A percentile compares a stretch with the other conserved stretches of the same genome.
These are phyloP conservation scores for Siderastrea radians DNA, from an alignment of 92 coral and sea anemone genomes.

Conservation along the genomic window DNA sequence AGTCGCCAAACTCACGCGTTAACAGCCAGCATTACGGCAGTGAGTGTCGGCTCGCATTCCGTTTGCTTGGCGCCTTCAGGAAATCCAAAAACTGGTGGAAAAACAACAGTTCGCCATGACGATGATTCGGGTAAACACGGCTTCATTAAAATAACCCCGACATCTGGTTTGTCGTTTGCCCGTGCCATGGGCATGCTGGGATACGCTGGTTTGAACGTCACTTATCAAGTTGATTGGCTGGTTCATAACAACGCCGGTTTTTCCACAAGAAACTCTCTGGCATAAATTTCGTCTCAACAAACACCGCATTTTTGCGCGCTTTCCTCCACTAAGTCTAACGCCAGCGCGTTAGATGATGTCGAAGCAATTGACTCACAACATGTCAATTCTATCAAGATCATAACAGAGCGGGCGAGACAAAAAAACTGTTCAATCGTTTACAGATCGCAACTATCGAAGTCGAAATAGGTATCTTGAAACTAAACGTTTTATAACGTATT, in stretches of 20 bases:
- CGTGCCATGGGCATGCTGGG: constrained; percentile 88
- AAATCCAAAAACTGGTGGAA: constrained; percentile 92
- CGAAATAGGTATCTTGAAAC: background rate
- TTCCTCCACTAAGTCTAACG: constrained; percentile 62
- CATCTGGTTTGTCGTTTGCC: constrained; percentile 96
- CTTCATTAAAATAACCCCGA: constrained; percentile 93
- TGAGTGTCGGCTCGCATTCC: constrained; percentile 43
- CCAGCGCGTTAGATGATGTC: constrained; percentile 47
- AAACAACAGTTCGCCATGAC: constrained; percentile 99
- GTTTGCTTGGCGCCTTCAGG: constrained; percentile 61
- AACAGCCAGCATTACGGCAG: constrained; percentile 31
- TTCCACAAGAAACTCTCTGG: constrained; percentile 74
- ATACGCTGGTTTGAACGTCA: constrained; percentile 85
- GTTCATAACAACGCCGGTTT: constrained; percentile 65
- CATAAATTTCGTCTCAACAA: constrained; percentile 73
- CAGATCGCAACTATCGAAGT: background rate
- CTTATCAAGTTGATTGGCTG: constrained; percentile 82
- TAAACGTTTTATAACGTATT: background rate
- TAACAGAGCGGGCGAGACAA: background rate
- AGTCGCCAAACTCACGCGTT: constrained; percentile 55
- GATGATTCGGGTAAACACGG: constrained; percentile 99
- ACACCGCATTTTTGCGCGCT: constrained; percentile 84
- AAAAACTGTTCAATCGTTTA: background rate
- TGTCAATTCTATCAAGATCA: background rate
- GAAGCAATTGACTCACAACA: background rate